phyloP scores from a whole-genome alignment of 35 echinoderm and acorn worm genomes.

The Ophioderma brevispina region DNA sequence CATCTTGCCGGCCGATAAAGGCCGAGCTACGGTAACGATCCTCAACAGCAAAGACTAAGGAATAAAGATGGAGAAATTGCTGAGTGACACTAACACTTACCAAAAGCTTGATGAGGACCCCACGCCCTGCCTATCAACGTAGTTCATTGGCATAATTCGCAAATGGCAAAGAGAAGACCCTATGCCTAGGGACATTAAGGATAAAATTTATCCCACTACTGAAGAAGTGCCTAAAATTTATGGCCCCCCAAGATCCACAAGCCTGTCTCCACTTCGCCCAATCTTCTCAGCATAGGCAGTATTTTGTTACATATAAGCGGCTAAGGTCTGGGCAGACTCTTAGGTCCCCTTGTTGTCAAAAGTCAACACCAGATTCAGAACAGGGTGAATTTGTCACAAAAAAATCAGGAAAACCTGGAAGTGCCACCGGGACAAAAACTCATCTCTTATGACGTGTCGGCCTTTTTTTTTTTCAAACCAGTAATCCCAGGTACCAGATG shows the following conservation, averaged over 20 bases:
- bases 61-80: not conserved
- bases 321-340: conserved; percentile 26
- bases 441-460: conserved; percentile 35
- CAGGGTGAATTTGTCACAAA: conserved; percentile 29
- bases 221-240: conserved; percentile 29
- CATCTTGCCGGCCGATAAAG: not conserved
- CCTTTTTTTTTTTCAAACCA: conserved; percentile 50
- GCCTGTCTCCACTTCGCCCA: conserved; percentile 14
- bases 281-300: conserved; percentile 21
- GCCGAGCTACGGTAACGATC: not conserved
- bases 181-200: not conserved
- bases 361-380: conserved; percentile 38
- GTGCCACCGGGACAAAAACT: conserved; percentile 43
- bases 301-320: conserved; percentile 32
- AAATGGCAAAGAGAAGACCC: not conserved
- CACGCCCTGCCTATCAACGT: not conserved
- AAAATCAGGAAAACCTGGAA: conserved; percentile 29
- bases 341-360: conserved; percentile 23
- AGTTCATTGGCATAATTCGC: not conserved
- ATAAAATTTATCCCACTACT: conserved; percentile 33
- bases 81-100: not conserved
- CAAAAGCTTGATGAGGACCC: not conserved
- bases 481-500: not conserved
- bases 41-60: not conserved
- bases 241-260: conserved; percentile 55